A percentile compares a stretch with the other conserved stretches of the same genome.
These are phyloP conservation scores for Porites rus DNA, from an alignment of 92 coral and sea anemone species.

Conservation along the genomic window DNA sequence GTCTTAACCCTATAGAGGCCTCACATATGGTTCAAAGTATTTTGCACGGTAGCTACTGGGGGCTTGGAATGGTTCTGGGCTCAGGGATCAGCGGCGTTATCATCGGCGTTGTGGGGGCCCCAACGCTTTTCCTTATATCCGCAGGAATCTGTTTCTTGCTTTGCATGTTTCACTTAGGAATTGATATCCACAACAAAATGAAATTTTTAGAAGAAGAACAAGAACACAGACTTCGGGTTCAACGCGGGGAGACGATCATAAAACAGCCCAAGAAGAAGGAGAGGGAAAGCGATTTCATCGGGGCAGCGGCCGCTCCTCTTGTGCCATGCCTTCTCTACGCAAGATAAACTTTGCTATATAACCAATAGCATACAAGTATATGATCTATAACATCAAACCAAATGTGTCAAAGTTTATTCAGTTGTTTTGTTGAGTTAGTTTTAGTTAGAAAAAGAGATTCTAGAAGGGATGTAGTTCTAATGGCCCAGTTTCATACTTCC, in stretches of 20 bases:
- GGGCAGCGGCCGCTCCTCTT: slow-evolving; percentile 94
- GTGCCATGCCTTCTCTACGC: slow-evolving; percentile 93
- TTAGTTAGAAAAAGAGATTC: too few relatives aligned
- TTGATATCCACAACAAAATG: slow-evolving; percentile 67
- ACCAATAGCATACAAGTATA: neutral
- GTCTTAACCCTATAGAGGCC: slow-evolving; percentile 58
- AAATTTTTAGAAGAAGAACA: slow-evolving; percentile 62
- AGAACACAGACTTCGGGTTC: slow-evolving; percentile 29
- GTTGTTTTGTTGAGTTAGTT: too few relatives aligned
- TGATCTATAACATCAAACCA: too few relatives aligned
- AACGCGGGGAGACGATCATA: slow-evolving; percentile 44
- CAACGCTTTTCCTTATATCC: slow-evolving; percentile 66
- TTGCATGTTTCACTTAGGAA: slow-evolving; percentile 64
- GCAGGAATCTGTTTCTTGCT: slow-evolving; percentile 62
- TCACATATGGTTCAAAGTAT: slow-evolving; percentile 79
- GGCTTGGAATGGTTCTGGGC: slow-evolving; percentile 89
- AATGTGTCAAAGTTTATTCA: too few relatives aligned
- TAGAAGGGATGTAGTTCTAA: too few relatives aligned
- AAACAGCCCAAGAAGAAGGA: slow-evolving; percentile 38
- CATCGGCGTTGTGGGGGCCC: slow-evolving; percentile 68
- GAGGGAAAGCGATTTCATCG: slow-evolving; percentile 62
- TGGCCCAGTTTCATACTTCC: too few relatives aligned
- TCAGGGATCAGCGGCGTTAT: slow-evolving; percentile 84
- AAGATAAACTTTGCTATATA: slow-evolving; percentile 19
- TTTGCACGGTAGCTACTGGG: slow-evolving; percentile 91